Percentiles rank a stretch among this genome's conserved stretches.
Conservation (phyloP, 2,888 invertebrate species). For the Cinara cedri region DNA sequence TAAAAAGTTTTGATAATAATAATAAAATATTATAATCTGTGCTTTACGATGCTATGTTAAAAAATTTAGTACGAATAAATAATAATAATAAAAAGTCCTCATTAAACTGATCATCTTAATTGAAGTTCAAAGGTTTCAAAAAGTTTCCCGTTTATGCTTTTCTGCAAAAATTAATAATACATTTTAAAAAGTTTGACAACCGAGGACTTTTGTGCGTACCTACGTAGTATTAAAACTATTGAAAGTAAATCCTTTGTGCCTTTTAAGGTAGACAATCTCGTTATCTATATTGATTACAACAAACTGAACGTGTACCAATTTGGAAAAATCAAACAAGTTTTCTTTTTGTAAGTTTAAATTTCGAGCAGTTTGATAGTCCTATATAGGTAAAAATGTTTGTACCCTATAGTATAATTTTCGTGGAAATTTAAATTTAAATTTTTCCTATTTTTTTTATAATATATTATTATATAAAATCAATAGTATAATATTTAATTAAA, state of each 20-base stretch:
- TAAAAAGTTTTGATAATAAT: too few relatives aligned
- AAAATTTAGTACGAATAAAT: too few relatives aligned
- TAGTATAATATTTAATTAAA: neutral
- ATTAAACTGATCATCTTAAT: neutral
- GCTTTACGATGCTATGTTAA: too few relatives aligned
- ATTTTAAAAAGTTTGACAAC: neutral
- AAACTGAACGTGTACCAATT: neutral
- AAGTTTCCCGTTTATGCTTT: neutral
- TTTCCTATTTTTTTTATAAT: too few relatives aligned
- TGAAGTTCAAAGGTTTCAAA: constrained; percentile 11
- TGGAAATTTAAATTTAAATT: too few relatives aligned
- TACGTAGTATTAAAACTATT: neutral
- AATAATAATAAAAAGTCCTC: neutral
- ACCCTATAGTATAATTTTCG: neutral
- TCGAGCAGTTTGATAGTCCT: neutral
- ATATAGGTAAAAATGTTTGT: neutral
- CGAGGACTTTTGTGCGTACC: neutral
- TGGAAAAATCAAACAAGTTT: too few relatives aligned
- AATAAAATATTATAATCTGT: too few relatives aligned
- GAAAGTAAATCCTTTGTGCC: neutral
- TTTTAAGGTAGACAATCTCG: neutral
- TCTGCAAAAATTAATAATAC: neutral
- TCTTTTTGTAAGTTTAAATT: neutral
- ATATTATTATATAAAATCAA: too few relatives aligned
- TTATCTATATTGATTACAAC: too few relatives aligned